phyloP scores from a whole-genome alignment of 2,797 vertebrate species.

The Darevskia nairensis region DNA sequence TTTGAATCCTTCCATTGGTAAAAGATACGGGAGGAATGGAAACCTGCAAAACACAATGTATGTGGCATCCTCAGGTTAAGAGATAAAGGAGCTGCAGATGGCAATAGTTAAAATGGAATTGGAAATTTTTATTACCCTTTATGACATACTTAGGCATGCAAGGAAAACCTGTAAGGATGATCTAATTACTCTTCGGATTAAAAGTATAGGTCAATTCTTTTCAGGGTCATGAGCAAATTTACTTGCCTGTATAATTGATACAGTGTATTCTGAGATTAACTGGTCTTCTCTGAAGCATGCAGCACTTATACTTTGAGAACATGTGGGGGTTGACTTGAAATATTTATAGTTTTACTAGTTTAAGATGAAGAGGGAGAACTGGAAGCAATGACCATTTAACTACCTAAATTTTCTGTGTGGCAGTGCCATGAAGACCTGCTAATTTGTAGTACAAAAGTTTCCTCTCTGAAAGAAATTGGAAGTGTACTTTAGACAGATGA shows the following conservation, averaged over 20 bases:
- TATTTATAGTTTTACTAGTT: not conserved
- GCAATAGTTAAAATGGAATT: conserved; percentile 7
- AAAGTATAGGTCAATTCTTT: conserved; percentile 19
- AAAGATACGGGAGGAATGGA: not conserved
- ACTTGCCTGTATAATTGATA: conserved; percentile 25
- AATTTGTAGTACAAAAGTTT: not conserved
- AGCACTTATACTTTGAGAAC: not conserved
- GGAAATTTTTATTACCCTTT: not conserved
- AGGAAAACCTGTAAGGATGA: not conserved
- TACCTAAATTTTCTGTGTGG: not conserved
- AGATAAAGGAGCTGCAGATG: not conserved
- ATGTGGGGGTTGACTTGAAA: not conserved
- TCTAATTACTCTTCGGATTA: conserved; percentile 15
- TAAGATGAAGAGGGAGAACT: not conserved
- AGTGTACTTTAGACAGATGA: not conserved
- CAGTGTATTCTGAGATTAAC: conserved; percentile 2
- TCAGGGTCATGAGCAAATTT: conserved; percentile 39
- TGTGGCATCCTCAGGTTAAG: not conserved
- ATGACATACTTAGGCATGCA: conserved; percentile 24
- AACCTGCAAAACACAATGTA: not conserved
- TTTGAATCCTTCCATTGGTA: not conserved
- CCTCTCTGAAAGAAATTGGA: not conserved
- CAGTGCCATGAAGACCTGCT: not conserved
- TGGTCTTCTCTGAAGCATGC: conserved; percentile 6
- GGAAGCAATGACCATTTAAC: not conserved